Conservation (phyloP, 2,113 vertebrate genomes). For the Bungarus multicinctus region DNA sequence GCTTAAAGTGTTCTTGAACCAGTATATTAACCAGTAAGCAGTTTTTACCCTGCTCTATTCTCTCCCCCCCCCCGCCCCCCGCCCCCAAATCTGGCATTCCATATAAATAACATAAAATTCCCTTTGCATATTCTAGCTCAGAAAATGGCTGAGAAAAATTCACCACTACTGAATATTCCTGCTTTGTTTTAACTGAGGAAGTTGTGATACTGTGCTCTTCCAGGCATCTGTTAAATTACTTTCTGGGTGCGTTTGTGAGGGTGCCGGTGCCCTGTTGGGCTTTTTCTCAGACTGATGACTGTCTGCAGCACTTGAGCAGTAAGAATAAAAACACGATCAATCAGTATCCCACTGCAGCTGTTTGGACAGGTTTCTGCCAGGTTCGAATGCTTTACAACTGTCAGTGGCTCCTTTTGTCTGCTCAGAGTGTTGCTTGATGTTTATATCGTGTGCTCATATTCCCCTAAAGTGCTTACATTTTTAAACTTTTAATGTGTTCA, state of each 20-base stretch:
- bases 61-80: neutral
- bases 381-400: slow-evolving; percentile 91
- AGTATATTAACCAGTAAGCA: slow-evolving; percentile 40
- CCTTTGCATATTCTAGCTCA: slow-evolving; percentile 23
- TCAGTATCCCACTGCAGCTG: slow-evolving; percentile 92
- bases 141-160: slow-evolving; percentile 54
- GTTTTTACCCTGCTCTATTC: slow-evolving; percentile 31
- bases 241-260: slow-evolving; percentile 45
- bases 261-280: slow-evolving; percentile 61
- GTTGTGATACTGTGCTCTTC: slow-evolving; percentile 60
- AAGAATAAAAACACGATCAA: slow-evolving; percentile 93
- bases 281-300: slow-evolving; percentile 69
- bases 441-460: slow-evolving; percentile 67
- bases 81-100: slow-evolving; percentile 16
- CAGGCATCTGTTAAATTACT: slow-evolving; percentile 77
- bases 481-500: slow-evolving; percentile 57
- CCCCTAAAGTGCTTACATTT: slow-evolving; percentile 67
- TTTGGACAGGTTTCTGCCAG: slow-evolving; percentile 94
- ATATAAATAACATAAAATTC: slow-evolving; percentile 49
- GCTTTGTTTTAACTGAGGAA: slow-evolving; percentile 39
- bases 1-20: slow-evolving; percentile 46
- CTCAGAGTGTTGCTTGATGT: slow-evolving; percentile 64
- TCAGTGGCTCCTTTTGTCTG: slow-evolving; percentile 83
- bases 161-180: slow-evolving; percentile 59
- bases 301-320: slow-evolving; percentile 72